A percentile compares a stretch with the other conserved stretches of the same genome.
Conservation (phyloP, 2,888 invertebrate species). For the Charanyca ferruginea region DNA sequence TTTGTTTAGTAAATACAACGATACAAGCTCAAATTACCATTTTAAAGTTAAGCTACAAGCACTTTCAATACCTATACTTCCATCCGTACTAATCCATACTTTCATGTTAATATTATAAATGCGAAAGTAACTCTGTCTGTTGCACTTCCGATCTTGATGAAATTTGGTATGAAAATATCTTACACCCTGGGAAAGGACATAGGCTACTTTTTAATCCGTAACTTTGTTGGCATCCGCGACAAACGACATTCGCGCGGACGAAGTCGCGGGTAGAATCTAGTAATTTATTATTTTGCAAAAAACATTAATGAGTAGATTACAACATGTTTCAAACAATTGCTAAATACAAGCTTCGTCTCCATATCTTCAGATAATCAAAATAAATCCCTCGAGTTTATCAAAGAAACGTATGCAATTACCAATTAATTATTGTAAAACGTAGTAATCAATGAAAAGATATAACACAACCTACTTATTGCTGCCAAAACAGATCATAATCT, state of each 20-base stretch:
- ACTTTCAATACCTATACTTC: too few species aligned
- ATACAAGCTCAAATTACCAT: not conserved
- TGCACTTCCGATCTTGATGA: too few species aligned
- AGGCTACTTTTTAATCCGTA: too few species aligned
- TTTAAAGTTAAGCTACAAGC: not conserved
- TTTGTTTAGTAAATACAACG: not conserved
- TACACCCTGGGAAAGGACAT: too few species aligned
- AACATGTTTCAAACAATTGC: constrained; percentile 18
- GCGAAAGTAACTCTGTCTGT: too few species aligned
- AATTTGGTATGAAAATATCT: too few species aligned
- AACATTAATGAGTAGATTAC: constrained; percentile 14
- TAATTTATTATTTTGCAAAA: constrained; percentile 1
- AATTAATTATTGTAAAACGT: constrained; percentile 20
- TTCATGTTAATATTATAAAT: too few species aligned
- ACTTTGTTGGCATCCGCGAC: too few species aligned
- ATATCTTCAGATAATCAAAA: constrained; percentile 40
- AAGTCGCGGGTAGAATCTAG: too few species aligned
- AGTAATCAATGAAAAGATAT: constrained; percentile 30
- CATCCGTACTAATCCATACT: too few species aligned
- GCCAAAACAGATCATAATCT: constrained; percentile 40
- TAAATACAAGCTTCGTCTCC: constrained; percentile 8
- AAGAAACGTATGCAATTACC: constrained; percentile 19
- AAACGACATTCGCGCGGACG: too few species aligned
- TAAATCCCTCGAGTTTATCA: constrained; percentile 17
- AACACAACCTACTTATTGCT: constrained; percentile 23